Evolutionary conservation across 2,888 invertebrate species (phyloP), one percentile per base, ranked within the genome.

Genomic region (Cremastobaeus sp.): DNA sequence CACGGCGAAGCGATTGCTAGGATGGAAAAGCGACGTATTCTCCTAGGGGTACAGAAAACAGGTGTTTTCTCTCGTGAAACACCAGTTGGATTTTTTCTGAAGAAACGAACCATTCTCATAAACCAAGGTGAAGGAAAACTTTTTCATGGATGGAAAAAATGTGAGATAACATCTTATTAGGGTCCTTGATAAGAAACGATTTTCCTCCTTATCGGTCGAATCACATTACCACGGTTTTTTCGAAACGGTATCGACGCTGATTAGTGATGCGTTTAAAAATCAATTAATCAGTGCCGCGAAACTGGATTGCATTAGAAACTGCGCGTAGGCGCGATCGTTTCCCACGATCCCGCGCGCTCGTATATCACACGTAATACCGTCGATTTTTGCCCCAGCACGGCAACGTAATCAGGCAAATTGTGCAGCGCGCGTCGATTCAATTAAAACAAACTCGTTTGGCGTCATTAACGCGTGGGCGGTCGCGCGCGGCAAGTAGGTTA

Each of bases 311-410:
- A 55, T 70, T 70, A 66, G 66, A 66, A 69, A 59, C 34, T 65
- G 64, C 69, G 74, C 68, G 74, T 76, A 78, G 77, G 78, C 78
- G 76, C 75, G 77, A 77, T 57, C 76, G 75, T 60, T 79, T 79
- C 78, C 78, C 79, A 79, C 78, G 78, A 78, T 79, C 76, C 57
- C 62, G 50, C 64, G 43, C 59, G 60, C 68, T 45, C 59, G 71
- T 75, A 75, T 75, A 75, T 75, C 71, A 75, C 68, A 68, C 68
- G 68, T 57, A 69, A 64, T 69, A 72, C 30, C 66, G 54, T 69
- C 64, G 74, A 80, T 80, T 81, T 81, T 81, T 79, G 74, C 78
- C 73, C 76, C 79, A 75, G 73, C 74, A 64, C 62, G 45, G 47
- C 14, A 57, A 65, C 73, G 69, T 73, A 64, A 60, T 68, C 66